Conservation (phyloP, 2,113 vertebrate species). For the Sceloporus tristichus region DNA sequence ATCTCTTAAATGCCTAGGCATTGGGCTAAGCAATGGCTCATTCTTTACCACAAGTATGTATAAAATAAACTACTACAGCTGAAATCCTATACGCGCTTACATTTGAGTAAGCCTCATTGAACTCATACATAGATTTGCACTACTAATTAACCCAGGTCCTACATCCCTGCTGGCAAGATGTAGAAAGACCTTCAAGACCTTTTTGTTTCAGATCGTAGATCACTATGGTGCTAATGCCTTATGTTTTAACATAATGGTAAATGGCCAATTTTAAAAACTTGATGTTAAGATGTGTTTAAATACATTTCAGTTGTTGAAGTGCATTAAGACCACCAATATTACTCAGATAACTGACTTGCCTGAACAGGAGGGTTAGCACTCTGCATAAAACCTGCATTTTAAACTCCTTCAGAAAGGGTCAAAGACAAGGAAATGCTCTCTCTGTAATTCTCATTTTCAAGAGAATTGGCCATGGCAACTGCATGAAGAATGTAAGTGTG, state of each 20-base stretch:
- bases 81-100: neutral
- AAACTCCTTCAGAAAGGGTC: conserved; percentile 76
- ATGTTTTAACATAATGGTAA: conserved; percentile 61
- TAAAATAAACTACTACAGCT: conserved; percentile 7
- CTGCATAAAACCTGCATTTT: conserved; percentile 75
- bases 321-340: conserved; percentile 72
- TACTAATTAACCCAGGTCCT: conserved; percentile 1
- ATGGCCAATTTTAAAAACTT: conserved; percentile 65
- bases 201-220: conserved; percentile 13
- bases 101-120: neutral
- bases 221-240: conserved; percentile 47
- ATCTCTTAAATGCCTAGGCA: neutral
- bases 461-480: conserved; percentile 76
- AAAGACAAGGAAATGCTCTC: conserved; percentile 80
- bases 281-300: conserved; percentile 68
- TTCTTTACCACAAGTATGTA: neutral
- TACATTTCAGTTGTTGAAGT: conserved; percentile 70
- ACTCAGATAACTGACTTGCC: conserved; percentile 70
- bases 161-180: neutral
- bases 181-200: neutral
- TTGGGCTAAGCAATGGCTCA: conserved; percentile 7
- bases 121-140: neutral
- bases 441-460: conserved; percentile 80
- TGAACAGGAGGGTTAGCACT: conserved; percentile 73
- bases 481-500: conserved; percentile 76